Base-by-base conservation (phyloP, 2,113 vertebrate species). In the Cottus gobio region DNA sequence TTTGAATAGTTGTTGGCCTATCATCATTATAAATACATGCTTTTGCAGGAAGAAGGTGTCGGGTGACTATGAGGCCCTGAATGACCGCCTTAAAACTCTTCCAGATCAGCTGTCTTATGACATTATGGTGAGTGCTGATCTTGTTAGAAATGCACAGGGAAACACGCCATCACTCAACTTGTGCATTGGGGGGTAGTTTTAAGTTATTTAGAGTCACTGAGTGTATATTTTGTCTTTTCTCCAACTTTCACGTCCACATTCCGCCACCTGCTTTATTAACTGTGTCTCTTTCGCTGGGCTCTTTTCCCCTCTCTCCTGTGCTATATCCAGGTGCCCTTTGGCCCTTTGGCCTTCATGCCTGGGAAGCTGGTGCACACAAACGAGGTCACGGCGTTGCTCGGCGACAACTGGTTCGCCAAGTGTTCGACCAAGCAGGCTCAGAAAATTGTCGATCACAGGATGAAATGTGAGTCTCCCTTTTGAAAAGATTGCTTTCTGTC, bases 321-420 rank as follows among this genome's bases (percentile, higher is more conserved):
- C 58, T 83, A 62, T 86, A 13, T 31, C 84, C 92, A 99, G 98
- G 98, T 99, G 88, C 98, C 98, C 8, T 96, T 99, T 84, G 97
- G 98, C 13, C 95, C 98, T 42, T 94, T 99, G 95, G 98, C 98
- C 87, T 99, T 99, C 91, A 98, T 99, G 96, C 98, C 98, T 5
- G 98, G 98, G 91, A 97, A 96, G 48, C 95, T 99, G 75, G 95
- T 99, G 80, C 96, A 96, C 87, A 99, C 97, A 67, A 99, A 99
- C 71, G 98, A 99, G 93, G 85, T 99, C 83, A 99, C 96, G 0
- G 98, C 97, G 80, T 83, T 99, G 74, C 96, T 99, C 28, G 98
- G 98, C 18, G 98, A 99, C 92, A 99, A 98, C 93, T 99, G 98
- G 98, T 99, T 99, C 85, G 92, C 97, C 24, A 98, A 97, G 92